Evolutionary conservation across 2,888 invertebrate species (phyloP), one percentile per base, ranked within the genome.

Genomic region (Pollenia amentaria): DNA sequence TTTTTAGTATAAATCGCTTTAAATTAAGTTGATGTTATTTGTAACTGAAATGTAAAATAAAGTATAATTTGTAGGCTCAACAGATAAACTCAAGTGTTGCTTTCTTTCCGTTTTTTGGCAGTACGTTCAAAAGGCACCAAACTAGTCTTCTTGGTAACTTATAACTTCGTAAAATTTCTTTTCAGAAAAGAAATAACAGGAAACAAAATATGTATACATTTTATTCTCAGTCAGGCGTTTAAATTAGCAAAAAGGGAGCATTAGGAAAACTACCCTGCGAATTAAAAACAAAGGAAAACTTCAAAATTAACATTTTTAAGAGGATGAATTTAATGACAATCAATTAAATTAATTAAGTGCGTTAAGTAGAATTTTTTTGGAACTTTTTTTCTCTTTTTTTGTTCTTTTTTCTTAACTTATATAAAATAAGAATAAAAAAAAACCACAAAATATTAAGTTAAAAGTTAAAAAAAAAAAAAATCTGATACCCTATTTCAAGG

Each of bases 331-430:
- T 86, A 82, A 86, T 82, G 82, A 86, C 82, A 78, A 82, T 82
- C 75, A 82, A 86, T 86, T 86, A 86, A 82, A 78, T 82, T 86
- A 82, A 86, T 86, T 86, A 82, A 82, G 75, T 82, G 75, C 73
- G 73, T 82, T 79, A 69, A 86, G 78, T 78, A 75, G 14, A 53
- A 53, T 11, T 67, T 21, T 67, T 69, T 55, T n/a, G n/a, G 16
- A 11, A 44, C 64, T 46, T 18, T 44, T 40, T 14, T 29, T 18
- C 9, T 40, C 64, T 38, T 42, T 48, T 10, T 1, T 1, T 8
- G 2, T 2, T 65, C 14, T 18, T 65, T 65, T 38, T 60, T 18
- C 21, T 18, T 7, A 4, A 21, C 21, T 29, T 38, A 4, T 51
- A 29, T 21, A 4, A 21, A 46, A 48, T 18, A 48, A 51, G 6